phyloP scores from a whole-genome alignment of 1,140 invertebrate genomes.

The Gryon sp. region DNA sequence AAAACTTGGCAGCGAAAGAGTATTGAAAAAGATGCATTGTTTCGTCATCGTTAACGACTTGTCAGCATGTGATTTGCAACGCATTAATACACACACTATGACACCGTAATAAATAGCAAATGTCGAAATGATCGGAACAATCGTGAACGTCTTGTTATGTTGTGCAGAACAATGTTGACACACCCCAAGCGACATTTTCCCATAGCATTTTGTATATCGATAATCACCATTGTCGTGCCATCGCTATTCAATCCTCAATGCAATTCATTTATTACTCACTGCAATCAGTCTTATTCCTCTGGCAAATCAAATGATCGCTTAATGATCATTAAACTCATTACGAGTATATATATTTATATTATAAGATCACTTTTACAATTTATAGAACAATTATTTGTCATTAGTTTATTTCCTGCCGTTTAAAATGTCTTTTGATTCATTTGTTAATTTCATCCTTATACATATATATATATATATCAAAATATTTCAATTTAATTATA shows the following conservation, averaged over 20 bases:
- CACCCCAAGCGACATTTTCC: conserved; percentile 54
- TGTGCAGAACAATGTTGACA: conserved; percentile 47
- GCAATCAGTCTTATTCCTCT: background rate
- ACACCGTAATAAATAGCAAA: conserved; percentile 40
- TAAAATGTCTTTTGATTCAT: too few relatives aligned
- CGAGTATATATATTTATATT: too few relatives aligned
- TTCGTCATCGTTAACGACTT: conserved; percentile 38
- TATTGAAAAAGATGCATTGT: conserved; percentile 47
- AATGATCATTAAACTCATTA: too few relatives aligned
- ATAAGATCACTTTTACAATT: too few relatives aligned
- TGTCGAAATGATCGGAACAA: conserved; percentile 55
- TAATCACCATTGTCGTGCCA: conserved; percentile 30
- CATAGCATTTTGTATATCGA: conserved; percentile 43
- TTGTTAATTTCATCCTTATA: too few relatives aligned
- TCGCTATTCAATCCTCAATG: conserved; percentile 10
- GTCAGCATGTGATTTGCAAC: conserved; percentile 42
- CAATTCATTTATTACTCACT: conserved; percentile 13
- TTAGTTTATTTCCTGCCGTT: too few relatives aligned
- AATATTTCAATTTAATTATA: too few relatives aligned
- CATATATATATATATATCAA: too few relatives aligned
- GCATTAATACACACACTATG: conserved; percentile 22
- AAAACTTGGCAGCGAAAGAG: too few relatives aligned
- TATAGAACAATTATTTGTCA: too few relatives aligned
- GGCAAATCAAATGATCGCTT: too few relatives aligned
- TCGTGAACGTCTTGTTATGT: conserved; percentile 35